Percentiles rank a stretch among this genome's conserved stretches.
Conservation (phyloP, 2,113 vertebrate species). For the Danio rerio region DNA sequence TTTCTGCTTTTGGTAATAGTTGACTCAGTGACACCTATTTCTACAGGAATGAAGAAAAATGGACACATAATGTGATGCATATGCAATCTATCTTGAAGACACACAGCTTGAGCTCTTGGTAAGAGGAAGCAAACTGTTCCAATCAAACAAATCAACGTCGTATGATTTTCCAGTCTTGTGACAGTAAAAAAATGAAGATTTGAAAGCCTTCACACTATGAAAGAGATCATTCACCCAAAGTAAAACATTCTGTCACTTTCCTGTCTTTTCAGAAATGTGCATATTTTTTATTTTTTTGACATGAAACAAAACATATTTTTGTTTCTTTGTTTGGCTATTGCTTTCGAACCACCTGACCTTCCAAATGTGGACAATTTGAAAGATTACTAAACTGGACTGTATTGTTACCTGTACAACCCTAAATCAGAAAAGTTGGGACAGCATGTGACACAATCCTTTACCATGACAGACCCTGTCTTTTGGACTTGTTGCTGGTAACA, state of each 20-base stretch:
- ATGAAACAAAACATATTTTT: no score
- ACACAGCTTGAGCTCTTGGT: slow-evolving; percentile 20
- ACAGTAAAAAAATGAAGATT: not conserved
- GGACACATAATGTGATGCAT: not conserved
- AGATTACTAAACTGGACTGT: no score
- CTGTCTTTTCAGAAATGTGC: not conserved
- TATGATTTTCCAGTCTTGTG: not conserved
- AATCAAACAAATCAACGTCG: not conserved
- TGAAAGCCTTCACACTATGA: not conserved
- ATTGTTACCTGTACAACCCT: no score
- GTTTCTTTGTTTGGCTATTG: no score
- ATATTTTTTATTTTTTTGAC: not conserved
- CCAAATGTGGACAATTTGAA: no score
- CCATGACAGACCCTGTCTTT: no score
- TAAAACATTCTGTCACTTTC: not conserved
- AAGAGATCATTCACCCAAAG: not conserved
- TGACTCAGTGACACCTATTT: slow-evolving; percentile 18
- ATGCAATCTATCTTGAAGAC: not conserved
- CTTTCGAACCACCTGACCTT: no score
- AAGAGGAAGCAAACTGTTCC: not conserved
- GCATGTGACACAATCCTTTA: no score
- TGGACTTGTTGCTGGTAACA: no score
- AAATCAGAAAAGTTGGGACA: no score
- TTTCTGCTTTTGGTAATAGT: not conserved
- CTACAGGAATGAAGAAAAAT: not conserved